Conservation (phyloP, 2,113 vertebrate genomes). For the Saimiri boliviensis region DNA sequence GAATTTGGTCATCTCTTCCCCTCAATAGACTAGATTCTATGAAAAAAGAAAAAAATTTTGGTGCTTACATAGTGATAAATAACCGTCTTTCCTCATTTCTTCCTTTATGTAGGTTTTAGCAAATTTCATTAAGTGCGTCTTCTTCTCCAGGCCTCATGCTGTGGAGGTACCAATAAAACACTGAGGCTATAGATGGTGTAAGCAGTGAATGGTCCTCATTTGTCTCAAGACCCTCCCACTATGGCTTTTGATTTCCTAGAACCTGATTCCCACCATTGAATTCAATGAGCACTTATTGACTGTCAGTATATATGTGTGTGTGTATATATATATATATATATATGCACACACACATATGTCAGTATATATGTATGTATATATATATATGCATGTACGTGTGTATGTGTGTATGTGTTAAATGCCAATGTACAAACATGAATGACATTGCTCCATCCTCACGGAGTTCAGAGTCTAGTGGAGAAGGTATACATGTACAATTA, state of each 20-base stretch:
- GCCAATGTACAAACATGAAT: background rate
- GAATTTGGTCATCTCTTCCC: background rate
- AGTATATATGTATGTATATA: too few relatives aligned
- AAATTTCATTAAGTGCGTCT: slow-evolving; percentile 7
- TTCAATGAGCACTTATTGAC: background rate
- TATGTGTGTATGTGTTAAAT: background rate
- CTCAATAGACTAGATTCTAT: background rate
- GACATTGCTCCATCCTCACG: background rate
- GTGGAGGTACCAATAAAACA: background rate
- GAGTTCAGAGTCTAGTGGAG: background rate
- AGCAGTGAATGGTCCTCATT: background rate
- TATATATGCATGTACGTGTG: too few relatives aligned
- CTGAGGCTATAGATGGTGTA: background rate
- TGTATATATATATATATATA: too few relatives aligned
- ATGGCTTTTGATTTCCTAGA: background rate
- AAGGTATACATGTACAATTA: background rate
- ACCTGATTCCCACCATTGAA: background rate
- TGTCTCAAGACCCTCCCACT: background rate
- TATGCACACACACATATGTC: too few relatives aligned
- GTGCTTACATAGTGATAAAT: background rate
- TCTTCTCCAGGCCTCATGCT: background rate
- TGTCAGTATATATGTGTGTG: too few relatives aligned
- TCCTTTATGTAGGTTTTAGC: background rate
- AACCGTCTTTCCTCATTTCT: background rate
- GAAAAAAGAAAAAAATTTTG: background rate